Evolutionary conservation across 1,140 invertebrate species (phyloP).

Genomic region (Asobara japonica): DNA sequence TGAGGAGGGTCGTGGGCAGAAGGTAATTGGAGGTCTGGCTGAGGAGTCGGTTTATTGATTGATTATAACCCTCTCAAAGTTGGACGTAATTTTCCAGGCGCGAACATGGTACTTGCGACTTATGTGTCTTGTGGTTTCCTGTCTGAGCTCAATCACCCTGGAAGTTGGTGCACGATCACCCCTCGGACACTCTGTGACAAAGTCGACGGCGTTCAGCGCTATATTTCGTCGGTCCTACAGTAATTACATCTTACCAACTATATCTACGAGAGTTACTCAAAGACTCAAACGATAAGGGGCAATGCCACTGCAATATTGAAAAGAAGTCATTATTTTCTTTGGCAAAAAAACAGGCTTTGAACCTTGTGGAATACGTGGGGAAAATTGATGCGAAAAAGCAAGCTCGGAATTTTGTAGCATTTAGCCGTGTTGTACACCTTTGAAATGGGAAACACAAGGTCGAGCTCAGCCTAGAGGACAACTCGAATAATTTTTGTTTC

Average conservation of each 20-base stretch:
- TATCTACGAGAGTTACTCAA: too few species aligned
- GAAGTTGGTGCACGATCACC: slow-evolving; percentile 42
- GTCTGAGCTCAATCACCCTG: slow-evolving; percentile 45
- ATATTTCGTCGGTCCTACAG: slow-evolving; percentile 49
- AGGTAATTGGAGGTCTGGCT: background rate
- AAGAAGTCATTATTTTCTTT: too few species aligned
- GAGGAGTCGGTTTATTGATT: background rate
- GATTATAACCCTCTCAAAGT: slow-evolving; percentile 12
- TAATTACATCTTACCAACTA: slow-evolving; percentile 34
- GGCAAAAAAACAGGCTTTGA: too few species aligned
- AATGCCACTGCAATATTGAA: too few species aligned
- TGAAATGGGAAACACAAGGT: too few species aligned
- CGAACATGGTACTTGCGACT: slow-evolving; percentile 42
- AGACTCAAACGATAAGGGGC: too few species aligned
- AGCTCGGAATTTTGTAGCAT: too few species aligned
- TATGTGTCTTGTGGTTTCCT: slow-evolving; percentile 46
- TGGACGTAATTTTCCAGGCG: slow-evolving; percentile 29
- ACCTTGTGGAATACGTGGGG: too few species aligned
- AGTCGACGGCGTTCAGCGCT: slow-evolving; percentile 43
- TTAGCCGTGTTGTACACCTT: too few species aligned
- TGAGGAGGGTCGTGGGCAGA: background rate
- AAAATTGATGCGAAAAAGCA: too few species aligned
- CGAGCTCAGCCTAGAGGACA: too few species aligned
- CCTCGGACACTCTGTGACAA: slow-evolving; percentile 39
- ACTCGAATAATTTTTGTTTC: too few species aligned